Conservation (phyloP, 2,113 vertebrate genomes). For the Pomatorhinus ruficollis region DNA sequence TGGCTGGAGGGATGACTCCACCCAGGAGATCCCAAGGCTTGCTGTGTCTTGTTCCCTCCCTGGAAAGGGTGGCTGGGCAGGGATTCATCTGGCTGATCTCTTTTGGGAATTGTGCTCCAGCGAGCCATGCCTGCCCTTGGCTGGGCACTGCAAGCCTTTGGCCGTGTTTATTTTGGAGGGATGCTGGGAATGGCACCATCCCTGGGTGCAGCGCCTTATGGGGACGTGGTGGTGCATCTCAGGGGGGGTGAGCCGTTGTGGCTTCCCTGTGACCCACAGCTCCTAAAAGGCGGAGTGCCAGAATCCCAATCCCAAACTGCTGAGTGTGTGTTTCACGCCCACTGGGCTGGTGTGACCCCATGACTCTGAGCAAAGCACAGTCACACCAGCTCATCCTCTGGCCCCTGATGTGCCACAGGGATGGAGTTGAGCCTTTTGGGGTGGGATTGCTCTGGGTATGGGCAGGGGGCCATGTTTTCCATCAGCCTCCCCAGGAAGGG, state of each 20-base stretch:
- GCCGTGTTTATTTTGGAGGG: background rate
- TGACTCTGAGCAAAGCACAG: background rate
- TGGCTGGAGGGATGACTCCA: background rate
- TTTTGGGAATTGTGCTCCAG: background rate
- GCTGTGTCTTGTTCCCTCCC: background rate
- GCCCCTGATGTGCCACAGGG: background rate
- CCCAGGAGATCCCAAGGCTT: background rate
- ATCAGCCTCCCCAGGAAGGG: background rate
- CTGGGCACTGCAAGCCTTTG: fast-evolving
- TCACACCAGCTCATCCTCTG: background rate
- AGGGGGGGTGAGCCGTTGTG: background rate
- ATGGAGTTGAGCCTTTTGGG: background rate
- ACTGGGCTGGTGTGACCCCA: background rate
- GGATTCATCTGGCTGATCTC: background rate
- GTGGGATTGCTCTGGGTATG: background rate
- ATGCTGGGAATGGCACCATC: background rate
- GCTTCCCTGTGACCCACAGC: background rate
- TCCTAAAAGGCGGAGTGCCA: background rate
- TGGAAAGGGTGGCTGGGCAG: background rate
- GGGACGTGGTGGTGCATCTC: background rate
- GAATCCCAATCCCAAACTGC: background rate
- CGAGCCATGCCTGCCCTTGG: fast-evolving
- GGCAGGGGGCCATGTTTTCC: background rate
- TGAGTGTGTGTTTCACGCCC: fast-evolving
- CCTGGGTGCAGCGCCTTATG: fast-evolving